These are phyloP conservation scores for Nannoperca australis DNA, from an alignment of 2,797 vertebrate genomes.

Conservation along the genomic window DNA sequence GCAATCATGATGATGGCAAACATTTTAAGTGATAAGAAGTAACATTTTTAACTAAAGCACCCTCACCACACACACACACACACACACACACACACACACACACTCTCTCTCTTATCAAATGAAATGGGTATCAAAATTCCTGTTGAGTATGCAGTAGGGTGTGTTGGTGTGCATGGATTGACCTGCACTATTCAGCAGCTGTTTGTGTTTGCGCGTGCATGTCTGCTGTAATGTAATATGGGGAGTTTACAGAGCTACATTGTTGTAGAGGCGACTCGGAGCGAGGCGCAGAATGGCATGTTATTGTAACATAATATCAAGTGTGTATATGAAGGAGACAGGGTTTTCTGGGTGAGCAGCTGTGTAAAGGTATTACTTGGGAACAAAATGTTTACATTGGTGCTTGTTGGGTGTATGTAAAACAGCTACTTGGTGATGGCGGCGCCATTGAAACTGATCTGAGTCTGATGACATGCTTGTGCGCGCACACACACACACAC, in stretches of 20 bases:
- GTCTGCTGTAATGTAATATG: slow-evolving; percentile 74
- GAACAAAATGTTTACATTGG: slow-evolving; percentile 53
- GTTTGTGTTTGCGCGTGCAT: slow-evolving; percentile 68
- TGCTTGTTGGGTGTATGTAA: slow-evolving; percentile 58
- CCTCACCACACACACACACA: neutral
- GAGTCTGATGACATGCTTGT: slow-evolving; percentile 46
- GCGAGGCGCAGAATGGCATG: slow-evolving; percentile 55
- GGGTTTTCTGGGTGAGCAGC: slow-evolving; percentile 51
- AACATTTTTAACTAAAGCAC: slow-evolving; percentile 28
- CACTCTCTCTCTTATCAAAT: too few species aligned
- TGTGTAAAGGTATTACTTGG: slow-evolving; percentile 62
- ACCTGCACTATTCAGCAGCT: slow-evolving; percentile 68
- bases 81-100: neutral
- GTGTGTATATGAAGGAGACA: slow-evolving; percentile 48
- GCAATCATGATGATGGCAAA: neutral
- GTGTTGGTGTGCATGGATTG: slow-evolving; percentile 66
- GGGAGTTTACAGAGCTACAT: slow-evolving; percentile 72
- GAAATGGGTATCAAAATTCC: slow-evolving; percentile 69
- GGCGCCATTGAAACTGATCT: slow-evolving; percentile 75
- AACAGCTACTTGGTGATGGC: slow-evolving; percentile 55
- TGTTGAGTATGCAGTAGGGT: slow-evolving; percentile 59
- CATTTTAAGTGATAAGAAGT: slow-evolving; percentile 13
- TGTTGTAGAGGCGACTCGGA: slow-evolving; percentile 67
- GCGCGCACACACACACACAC: slow-evolving; percentile 19
- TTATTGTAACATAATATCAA: slow-evolving; percentile 73